Evolutionary conservation across 2,888 invertebrate species (phyloP).

Genomic region (Lycaena phlaeas): DNA sequence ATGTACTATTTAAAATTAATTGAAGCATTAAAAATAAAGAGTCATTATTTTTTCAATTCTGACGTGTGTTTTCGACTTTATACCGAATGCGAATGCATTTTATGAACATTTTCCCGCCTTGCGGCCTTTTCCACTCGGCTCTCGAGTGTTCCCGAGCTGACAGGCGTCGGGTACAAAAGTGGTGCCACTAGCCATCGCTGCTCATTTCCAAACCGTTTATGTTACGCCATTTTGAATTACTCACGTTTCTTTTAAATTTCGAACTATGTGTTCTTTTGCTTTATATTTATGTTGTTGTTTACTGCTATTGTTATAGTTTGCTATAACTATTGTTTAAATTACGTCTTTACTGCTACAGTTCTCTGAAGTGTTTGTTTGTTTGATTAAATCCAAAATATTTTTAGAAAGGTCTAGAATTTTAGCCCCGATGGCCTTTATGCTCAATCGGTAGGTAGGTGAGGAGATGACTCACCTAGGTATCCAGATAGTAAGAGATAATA

Average conservation of each 20-base stretch:
- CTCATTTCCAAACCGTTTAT: conserved; percentile 13
- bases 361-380: too few relatives aligned
- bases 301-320: too few relatives aligned
- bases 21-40: neutral
- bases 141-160: conserved; percentile 10
- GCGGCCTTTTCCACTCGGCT: conserved; percentile 10
- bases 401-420: too few relatives aligned
- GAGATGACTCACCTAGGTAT: too few relatives aligned
- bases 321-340: too few relatives aligned
- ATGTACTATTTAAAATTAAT: conserved; percentile 1
- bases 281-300: too few relatives aligned
- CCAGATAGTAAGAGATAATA: too few relatives aligned
- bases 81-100: neutral
- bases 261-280: too few relatives aligned
- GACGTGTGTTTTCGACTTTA: neutral
- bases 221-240: conserved; percentile 9
- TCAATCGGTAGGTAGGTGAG: too few relatives aligned
- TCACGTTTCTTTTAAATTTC: neutral
- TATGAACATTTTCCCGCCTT: conserved; percentile 6
- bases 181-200: conserved; percentile 12
- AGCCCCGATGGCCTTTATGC: too few relatives aligned
- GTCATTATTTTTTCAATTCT: neutral
- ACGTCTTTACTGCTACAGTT: too few relatives aligned
- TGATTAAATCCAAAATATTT: too few relatives aligned
- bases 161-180: conserved; percentile 11